These are phyloP conservation scores for Choloepus didactylus DNA, from an alignment of 2,797 vertebrate genomes.

Conservation along the genomic window DNA sequence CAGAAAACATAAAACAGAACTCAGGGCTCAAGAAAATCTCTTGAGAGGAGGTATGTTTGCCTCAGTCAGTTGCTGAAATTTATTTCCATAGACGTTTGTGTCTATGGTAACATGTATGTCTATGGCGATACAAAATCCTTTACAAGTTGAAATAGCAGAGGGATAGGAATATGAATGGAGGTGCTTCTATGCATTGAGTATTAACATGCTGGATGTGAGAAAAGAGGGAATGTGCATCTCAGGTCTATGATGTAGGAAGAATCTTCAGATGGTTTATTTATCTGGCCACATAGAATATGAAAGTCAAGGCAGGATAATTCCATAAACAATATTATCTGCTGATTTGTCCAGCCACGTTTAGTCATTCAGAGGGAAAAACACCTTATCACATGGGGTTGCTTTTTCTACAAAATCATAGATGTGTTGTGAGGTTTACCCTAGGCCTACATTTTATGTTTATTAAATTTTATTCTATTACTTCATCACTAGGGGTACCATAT, in stretches of 20 bases:
- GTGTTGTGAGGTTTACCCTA: slow-evolving; percentile 2
- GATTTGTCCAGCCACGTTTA: slow-evolving; percentile 32
- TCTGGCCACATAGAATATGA: neutral
- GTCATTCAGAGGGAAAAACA: slow-evolving; percentile 1
- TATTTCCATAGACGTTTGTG: neutral
- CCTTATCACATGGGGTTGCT: neutral
- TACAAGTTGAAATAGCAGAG: neutral
- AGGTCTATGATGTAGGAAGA: neutral
- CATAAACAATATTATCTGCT: neutral
- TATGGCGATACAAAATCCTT: neutral
- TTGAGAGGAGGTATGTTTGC: neutral
- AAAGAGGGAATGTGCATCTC: neutral
- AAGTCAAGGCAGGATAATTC: neutral
- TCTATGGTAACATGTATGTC: neutral
- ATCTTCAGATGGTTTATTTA: neutral
- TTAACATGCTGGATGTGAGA: slow-evolving; percentile 6
- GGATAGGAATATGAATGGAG: neutral
- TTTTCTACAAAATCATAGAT: neutral
- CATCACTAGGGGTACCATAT: neutral
- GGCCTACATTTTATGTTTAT: slow-evolving; percentile 18
- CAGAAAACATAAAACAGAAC: neutral
- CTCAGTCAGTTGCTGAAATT: neutral
- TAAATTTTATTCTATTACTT: slow-evolving; percentile 52
- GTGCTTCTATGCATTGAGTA: neutral
- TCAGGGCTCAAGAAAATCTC: neutral